Evolutionary conservation across 2,888 invertebrate genomes (phyloP), one percentile per base, ranked within the genome.

Genomic region (Dryobota labecula): DNA sequence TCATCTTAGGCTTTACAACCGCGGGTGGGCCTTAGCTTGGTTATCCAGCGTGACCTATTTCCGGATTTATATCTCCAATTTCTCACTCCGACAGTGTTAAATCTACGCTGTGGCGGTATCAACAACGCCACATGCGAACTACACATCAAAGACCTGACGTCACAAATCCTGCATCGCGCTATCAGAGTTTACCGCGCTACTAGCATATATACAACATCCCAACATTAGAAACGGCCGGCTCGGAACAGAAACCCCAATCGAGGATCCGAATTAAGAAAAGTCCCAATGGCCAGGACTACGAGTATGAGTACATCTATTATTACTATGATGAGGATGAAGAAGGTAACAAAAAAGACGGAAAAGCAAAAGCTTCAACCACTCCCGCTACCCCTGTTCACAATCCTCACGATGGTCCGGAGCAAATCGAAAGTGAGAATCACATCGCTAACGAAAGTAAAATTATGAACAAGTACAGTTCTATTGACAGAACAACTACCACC

Each of bases 221-320:
- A n/a, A n/a, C n/a, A n/a, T 90, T 97, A 33, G 96, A 97, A 77
- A 96, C 96, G 1, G 97, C 97, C 53, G 97, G 97, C 0, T 97
- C 97, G 27, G 97, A 97, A 89, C 97, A 97, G 85, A 97, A 96
- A 80, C 97, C 97, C 86, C 97, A 97, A 82, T 98, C 98, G 0
- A 96, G 97, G 75, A 97, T 98, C 84, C 97, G 98, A 96, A 97
- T 98, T 45, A 98, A 98, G 88, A 98, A 98, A 89, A 98, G 98
- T 20, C 98, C 98, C 2, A 98, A 98, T 88, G 98, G 98, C 2
- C 98, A 98, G 91, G 98, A 98, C 89, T 98, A 98, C 89, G 98
- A 98, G 91, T 98, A 98, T 89, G 98, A 98, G 90, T 98, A 98
- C 89, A 98, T 98, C 38, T 98, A 98, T 89, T 98, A 98, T 89